Base-by-base conservation (phyloP, 2,888 invertebrate genomes). In the Cancer borealis region DNA sequence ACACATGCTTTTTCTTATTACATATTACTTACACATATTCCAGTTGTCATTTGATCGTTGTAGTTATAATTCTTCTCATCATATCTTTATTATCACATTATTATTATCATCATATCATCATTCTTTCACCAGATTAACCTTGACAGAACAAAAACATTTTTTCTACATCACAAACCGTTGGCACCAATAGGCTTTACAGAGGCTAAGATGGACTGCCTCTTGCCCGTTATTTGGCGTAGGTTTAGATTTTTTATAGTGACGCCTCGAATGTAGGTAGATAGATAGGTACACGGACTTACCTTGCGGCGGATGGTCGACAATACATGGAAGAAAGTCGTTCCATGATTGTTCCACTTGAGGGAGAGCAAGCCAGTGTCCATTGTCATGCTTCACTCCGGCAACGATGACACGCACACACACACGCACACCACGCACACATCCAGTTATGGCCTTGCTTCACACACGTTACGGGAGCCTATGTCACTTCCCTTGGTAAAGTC, bases 261-360 rank as follows among this genome's bases (percentile, higher is more conserved):
- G 39, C 39, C 39, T 39, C 2, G 39, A 39, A 39, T 39, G 39
- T 39, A 39, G 39, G 2, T 39, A 84, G 47, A 87, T 5, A 84
- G 10, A 45, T 45, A 54, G 6, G 60, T 0, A 4, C 30, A 14
- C n/a, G 87, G 17, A 79, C 90, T 45, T 90, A 94, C 92, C 90
- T 92, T 94, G 92, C 92, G 73, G 54, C 94, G 88, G 45, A 94
- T 94, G n/a, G 94, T 92, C 21, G 94, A 92, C 92, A 94, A 92
- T 10, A 94, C 94, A 92, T 94, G 94, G 92, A 94, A 94, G 92
- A 94, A 94, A 21, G 94, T 94, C 21, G 94, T 92, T 88, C 94
- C 92, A 92, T 94, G 94, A 90, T 94, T 94, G 89, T 94, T 94
- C 94, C 94, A 94, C 94, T 94, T 94, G 10, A 94, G 84, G 88